Conservation (phyloP, 1,140 invertebrate species). For the Drosophila mauritiana region DNA sequence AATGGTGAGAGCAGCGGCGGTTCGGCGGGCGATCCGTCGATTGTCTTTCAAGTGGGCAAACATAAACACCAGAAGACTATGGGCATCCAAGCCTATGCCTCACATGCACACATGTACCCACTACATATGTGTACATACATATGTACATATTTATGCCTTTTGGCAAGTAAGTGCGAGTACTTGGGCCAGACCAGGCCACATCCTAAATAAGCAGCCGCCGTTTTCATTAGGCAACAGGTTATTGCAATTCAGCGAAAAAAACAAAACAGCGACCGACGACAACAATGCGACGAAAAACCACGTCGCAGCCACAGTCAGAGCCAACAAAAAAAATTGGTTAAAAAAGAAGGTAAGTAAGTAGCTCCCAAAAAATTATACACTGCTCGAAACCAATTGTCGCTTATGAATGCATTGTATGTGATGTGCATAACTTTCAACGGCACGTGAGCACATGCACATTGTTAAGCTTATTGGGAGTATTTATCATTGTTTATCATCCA, state of each 20-base stretch:
- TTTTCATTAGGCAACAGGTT: conserved; percentile 80
- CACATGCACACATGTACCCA: not conserved
- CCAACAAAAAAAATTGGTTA: conserved; percentile 15
- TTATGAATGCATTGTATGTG: conserved; percentile 46
- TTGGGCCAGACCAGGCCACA: conserved; percentile 54
- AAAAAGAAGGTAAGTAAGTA: conserved; percentile 59
- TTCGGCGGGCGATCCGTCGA: conserved; percentile 29
- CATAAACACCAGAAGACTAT: conserved; percentile 41
- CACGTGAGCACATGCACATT: conserved; percentile 14
- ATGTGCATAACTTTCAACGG: conserved; percentile 33
- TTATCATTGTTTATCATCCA: conserved; percentile 31
- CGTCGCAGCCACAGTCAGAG: conserved; percentile 23
- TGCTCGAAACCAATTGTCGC: conserved; percentile 53
- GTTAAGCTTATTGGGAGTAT: conserved; percentile 30
- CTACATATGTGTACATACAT: conserved; percentile 9
- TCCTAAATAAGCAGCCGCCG: conserved; percentile 74
- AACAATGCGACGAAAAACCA: conserved; percentile 59
- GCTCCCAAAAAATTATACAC: conserved; percentile 77
- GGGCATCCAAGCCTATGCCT: conserved; percentile 13
- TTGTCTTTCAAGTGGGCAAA: conserved; percentile 69
- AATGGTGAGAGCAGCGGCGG: conserved; percentile 26
- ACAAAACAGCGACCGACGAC: conserved; percentile 48
- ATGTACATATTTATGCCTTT: conserved; percentile 12
- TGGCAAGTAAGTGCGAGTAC: conserved; percentile 36
- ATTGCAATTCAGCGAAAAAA: conserved; percentile 79